Evolutionary conservation across 2,797 vertebrate genomes (phyloP).

Genomic region (Onychomys leucogaster): DNA sequence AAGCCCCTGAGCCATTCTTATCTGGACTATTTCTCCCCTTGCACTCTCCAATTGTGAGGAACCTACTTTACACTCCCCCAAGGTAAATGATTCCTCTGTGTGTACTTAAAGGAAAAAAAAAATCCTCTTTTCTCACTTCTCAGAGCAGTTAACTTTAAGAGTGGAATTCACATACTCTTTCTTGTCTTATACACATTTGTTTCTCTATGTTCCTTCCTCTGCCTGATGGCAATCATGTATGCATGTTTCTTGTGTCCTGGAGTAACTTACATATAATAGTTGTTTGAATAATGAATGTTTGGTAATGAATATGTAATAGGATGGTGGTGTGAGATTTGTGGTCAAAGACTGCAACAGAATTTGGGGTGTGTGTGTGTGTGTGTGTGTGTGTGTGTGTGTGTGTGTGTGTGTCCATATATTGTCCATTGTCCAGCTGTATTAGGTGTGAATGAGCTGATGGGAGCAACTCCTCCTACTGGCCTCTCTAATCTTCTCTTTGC

Average conservation of each 20-base stretch:
- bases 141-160: not conserved
- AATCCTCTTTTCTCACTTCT: not conserved
- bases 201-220: not conserved
- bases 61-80: not conserved
- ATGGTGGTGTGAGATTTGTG: not conserved
- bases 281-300: not conserved
- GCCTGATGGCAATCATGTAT: not conserved
- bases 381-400: not conserved
- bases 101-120: not conserved
- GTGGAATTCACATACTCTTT: not conserved
- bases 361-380: not conserved
- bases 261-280: not conserved
- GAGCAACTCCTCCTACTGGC: not conserved
- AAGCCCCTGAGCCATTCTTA: not conserved
- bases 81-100: not conserved
- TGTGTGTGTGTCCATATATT: not conserved
- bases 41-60: not conserved
- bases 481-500: not conserved
- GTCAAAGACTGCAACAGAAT: not conserved
- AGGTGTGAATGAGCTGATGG: not conserved
- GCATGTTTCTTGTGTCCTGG: not conserved
- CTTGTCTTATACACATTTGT: not conserved
- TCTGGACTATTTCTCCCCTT: not conserved
- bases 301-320: conserved; percentile 2
- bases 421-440: not conserved